Base-by-base conservation (phyloP, 2,888 invertebrate genomes). In the Diaperis boleti region DNA sequence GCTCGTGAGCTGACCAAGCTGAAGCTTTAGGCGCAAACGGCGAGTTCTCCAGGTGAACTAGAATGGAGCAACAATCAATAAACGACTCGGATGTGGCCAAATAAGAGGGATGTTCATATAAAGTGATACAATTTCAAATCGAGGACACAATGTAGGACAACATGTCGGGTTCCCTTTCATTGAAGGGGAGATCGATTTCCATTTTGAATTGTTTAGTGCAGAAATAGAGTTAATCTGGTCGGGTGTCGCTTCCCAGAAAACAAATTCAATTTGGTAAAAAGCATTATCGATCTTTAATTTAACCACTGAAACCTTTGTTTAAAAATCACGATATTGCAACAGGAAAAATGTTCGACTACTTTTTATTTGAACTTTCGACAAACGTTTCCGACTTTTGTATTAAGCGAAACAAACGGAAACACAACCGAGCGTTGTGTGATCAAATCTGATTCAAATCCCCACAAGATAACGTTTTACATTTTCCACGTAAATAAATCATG, bases 71-170 rank as follows among this genome's bases (percentile, higher is more conserved):
- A 35, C 50, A 68, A 68, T 68, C 68, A 62, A 68, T 68, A 64
- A 57, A 39, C 50, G 57, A 59, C 39, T 56, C 60, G 67, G 65
- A 68, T 68, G 68, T 68, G 62, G 52, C 68, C 59, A 64, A 59
- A 56, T 47, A 55, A 41, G 61, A 56, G 64, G 65, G 65, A 66
- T 68, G 62, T 59, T 61, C 55, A 49, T 59, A 59, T 26, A 26
- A 26, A 26, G 26, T 26, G 26, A 26, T 26, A 26, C 26, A n/a
- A n/a, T 26, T 26, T 1, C 6, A 26, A 26, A 26, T 26, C n/a
- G 26, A 26, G 26, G 26, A 26, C 26, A 26, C n/a, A n/a, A 26
- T 5, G 26, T 26, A 26, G 26, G 26, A 26, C 6, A 26, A 26
- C 6, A 26, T 5, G 1, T n/a, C 3, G n/a, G 26, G n/a, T n/a